A percentile compares a stretch with the other conserved stretches of the same genome.
phyloP scores from a whole-genome alignment of 1,140 invertebrate genomes.

The Trichomalopsis sarcophagae region DNA sequence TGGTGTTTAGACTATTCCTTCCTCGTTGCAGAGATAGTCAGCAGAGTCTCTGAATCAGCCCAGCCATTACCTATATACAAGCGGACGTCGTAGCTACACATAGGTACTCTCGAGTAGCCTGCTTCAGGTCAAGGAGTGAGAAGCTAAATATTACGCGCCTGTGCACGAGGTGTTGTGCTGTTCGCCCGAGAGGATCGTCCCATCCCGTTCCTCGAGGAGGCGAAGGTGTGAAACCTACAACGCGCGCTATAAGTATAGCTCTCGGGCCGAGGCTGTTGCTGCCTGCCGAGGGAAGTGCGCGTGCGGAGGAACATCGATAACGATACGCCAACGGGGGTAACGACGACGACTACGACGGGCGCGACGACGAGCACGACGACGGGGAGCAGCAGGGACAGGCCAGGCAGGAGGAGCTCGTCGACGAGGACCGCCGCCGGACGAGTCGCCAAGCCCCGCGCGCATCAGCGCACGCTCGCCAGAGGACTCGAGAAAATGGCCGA shows the following conservation, averaged over 20 bases:
- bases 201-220: not conserved
- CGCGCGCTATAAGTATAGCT: not conserved
- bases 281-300: not conserved
- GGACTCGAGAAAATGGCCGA: slow-evolving; percentile 72
- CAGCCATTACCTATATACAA: too few species aligned
- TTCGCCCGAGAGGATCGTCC: not conserved
- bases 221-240: not conserved
- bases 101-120: too few species aligned
- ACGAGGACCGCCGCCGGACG: not conserved
- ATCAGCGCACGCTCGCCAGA: slow-evolving; percentile 20
- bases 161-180: not conserved
- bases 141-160: not conserved
- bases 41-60: not conserved
- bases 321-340: not conserved
- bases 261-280: not conserved
- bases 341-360: slow-evolving; percentile 28
- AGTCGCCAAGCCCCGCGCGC: slow-evolving; percentile 1
- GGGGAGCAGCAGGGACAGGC: not conserved
- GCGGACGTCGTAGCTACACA: too few species aligned
- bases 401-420: not conserved
- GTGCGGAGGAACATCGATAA: not conserved
- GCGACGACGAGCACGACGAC: slow-evolving; percentile 11
- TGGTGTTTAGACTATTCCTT: not conserved
- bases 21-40: not conserved
- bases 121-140: not conserved